Conservation (phyloP, 53 echinoderm and acorn worm genomes). For the Antedon mediterranea region DNA sequence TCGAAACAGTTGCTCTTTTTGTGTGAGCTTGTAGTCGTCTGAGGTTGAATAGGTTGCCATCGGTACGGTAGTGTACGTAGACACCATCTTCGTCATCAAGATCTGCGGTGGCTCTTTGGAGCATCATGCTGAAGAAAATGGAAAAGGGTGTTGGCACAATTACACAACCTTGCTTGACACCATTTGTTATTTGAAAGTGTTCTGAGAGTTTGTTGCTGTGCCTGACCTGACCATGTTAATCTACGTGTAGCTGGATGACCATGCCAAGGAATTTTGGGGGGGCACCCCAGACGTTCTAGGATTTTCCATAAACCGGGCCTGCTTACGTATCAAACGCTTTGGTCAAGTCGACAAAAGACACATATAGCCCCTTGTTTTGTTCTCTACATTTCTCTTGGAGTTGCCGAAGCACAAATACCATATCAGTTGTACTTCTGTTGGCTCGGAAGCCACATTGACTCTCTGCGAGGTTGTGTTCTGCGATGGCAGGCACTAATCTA, state of each 20-base stretch:
- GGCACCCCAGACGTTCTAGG: not conserved
- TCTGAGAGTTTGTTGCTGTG: not conserved
- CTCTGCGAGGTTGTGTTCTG: constrained; percentile 6
- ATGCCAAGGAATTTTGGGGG: not conserved
- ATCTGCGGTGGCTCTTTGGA: not conserved
- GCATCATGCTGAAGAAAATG: constrained; percentile 16
- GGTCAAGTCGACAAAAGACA: constrained; percentile 6
- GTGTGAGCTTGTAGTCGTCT: constrained; percentile 20
- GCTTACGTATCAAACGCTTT: constrained; percentile 7
- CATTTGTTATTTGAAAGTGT: not conserved
- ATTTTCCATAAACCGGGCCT: constrained; percentile 2
- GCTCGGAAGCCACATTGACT: constrained; percentile 11
- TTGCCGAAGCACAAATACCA: constrained; percentile 8
- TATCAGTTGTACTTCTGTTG: constrained; percentile 2
- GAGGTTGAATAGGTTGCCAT: constrained; percentile 35
- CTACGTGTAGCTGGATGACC: not conserved
- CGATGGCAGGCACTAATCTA: not conserved
- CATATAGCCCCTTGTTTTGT: constrained; percentile 1
- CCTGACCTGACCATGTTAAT: not conserved
- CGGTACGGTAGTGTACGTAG: constrained; percentile 18
- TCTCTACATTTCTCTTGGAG: constrained; percentile 14
- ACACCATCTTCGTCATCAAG: constrained; percentile 11
- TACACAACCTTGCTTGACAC: not conserved
- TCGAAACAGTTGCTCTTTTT: constrained; percentile 9
- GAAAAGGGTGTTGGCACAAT: constrained; percentile 4